phyloP scores from a whole-genome alignment of 2,797 vertebrate species.

The Clarias laeviceps region DNA sequence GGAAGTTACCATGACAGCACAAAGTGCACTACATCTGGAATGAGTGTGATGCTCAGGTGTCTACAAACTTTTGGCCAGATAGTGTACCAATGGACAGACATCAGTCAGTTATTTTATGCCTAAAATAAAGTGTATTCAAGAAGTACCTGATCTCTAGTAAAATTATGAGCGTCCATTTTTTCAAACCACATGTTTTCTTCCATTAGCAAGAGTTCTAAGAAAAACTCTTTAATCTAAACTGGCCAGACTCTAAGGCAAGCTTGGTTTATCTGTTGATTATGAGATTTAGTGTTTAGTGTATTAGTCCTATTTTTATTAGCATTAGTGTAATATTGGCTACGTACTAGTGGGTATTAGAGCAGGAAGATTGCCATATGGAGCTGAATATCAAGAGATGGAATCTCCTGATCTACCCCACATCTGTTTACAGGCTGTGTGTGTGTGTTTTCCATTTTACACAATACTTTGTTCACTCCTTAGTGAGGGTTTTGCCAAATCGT shows the following conservation, averaged over 20 bases:
- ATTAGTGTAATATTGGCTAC: neutral
- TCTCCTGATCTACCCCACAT: constrained; percentile 46
- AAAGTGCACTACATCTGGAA: neutral
- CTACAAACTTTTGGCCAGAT: neutral
- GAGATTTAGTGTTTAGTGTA: neutral
- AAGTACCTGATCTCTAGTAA: neutral
- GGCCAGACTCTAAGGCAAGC: too few species aligned
- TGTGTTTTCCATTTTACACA: constrained; percentile 19
- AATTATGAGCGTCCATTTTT: neutral
- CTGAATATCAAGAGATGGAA: constrained; percentile 15
- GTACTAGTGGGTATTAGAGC: constrained; percentile 6
- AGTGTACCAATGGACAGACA: neutral
- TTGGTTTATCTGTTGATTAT: neutral
- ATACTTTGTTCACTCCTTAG: constrained; percentile 22
- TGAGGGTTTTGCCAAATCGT: constrained; percentile 11
- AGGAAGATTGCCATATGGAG: constrained; percentile 2
- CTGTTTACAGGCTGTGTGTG: constrained; percentile 57
- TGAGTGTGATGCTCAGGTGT: neutral
- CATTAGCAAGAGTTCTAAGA: neutral
- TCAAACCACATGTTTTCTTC: neutral
- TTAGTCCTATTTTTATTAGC: neutral
- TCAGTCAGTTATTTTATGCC: neutral
- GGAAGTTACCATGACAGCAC: neutral
- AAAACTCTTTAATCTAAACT: neutral
- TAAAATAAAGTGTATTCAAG: neutral